A percentile compares a stretch with the other conserved stretches of the same genome.
phyloP scores from a whole-genome alignment of 2,113 vertebrate genomes.

The Leucoraja erinaceus region DNA sequence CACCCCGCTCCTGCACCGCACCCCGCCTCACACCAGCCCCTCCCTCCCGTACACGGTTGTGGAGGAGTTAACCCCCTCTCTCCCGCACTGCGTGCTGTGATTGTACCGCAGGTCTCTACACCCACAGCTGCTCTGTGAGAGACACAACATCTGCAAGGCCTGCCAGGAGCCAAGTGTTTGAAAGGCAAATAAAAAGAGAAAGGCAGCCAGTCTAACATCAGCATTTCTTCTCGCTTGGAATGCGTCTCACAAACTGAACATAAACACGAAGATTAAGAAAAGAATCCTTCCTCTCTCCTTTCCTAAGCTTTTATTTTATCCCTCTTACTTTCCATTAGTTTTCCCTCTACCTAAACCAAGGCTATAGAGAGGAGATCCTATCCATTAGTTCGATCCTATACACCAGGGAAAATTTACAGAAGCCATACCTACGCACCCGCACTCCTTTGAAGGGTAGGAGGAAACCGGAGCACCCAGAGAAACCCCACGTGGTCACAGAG shows the following conservation, averaged over 20 bases:
- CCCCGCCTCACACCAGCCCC: neutral
- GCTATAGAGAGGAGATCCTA: no score
- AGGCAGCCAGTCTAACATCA: neutral
- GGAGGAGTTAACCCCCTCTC: neutral
- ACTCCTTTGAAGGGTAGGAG: no score
- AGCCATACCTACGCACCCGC: no score
- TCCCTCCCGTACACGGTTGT: neutral
- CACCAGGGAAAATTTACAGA: no score
- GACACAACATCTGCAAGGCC: constrained; percentile 41
- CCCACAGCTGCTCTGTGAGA: neutral
- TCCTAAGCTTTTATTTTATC: neutral
- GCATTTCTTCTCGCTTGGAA: neutral
- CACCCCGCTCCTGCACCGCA: neutral
- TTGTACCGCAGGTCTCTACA: neutral
- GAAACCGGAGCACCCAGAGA: no score
- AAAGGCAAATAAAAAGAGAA: constrained; percentile 45
- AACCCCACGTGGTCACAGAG: no score
- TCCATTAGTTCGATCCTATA: no score
- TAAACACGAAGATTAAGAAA: neutral
- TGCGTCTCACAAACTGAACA: neutral
- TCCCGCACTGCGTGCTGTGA: neutral
- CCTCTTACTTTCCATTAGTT: neutral
- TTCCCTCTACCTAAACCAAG: no score
- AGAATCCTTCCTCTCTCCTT: neutral
- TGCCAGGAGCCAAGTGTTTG: constrained; percentile 54